These are phyloP conservation scores for Tetramorium alpestre DNA, from an alignment of 1,140 invertebrate species.

Conservation along the genomic window DNA sequence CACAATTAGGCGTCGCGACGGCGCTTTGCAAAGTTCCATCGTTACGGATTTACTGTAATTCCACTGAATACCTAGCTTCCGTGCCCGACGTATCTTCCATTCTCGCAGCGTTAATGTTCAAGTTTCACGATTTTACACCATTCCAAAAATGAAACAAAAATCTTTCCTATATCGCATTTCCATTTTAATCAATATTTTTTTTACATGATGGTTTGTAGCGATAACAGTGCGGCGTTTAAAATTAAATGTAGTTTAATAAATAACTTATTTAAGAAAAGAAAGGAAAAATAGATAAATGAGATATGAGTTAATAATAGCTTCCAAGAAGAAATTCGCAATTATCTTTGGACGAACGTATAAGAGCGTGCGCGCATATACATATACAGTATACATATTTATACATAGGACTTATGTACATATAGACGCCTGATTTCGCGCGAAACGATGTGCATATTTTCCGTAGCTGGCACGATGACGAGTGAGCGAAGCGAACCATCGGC, in stretches of 20 bases:
- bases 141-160: conserved; percentile 11
- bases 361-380: background rate
- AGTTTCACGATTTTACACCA: conserved; percentile 18
- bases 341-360: background rate
- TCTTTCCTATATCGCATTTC: background rate
- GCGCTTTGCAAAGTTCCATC: conserved; percentile 29
- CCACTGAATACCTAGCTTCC: conserved; percentile 38
- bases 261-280: background rate
- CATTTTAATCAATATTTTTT: background rate
- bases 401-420: background rate
- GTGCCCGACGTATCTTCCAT: background rate
- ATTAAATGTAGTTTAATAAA: background rate
- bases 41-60: conserved; percentile 42
- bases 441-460: conserved; percentile 36
- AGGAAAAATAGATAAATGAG: background rate
- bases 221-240: background rate
- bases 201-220: background rate
- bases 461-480: conserved; percentile 26
- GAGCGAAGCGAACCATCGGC: conserved; percentile 33
- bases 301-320: background rate
- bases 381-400: background rate
- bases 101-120: conserved; percentile 35
- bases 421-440: conserved; percentile 38
- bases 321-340: background rate
- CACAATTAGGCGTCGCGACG: conserved; percentile 22